Percentiles rank a stretch among this genome's conserved stretches.
Conservation (phyloP, 2,797 vertebrate genomes). For the Myripristis murdjan region DNA sequence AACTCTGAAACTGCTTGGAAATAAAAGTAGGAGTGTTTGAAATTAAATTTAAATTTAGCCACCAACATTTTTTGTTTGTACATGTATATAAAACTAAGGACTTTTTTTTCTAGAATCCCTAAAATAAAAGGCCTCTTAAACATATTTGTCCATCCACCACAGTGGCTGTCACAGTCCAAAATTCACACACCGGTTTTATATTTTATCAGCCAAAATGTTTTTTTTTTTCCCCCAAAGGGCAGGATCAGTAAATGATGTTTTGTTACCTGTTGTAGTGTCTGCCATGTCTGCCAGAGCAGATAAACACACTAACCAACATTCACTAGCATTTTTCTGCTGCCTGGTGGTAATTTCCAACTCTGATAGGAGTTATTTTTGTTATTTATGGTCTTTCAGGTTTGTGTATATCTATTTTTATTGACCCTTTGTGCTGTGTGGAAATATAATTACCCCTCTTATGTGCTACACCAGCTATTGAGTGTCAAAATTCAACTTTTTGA, state of each 20-base stretch:
- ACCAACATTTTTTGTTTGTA: too few relatives aligned
- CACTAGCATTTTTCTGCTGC: not conserved
- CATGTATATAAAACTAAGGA: too few relatives aligned
- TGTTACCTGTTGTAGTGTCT: not conserved
- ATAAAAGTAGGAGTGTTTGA: too few relatives aligned
- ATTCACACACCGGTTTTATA: not conserved
- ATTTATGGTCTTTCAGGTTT: not conserved
- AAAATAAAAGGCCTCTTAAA: not conserved
- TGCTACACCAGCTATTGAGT: slow-evolving; percentile 35
- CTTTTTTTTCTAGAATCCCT: too few relatives aligned
- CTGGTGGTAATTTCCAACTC: not conserved
- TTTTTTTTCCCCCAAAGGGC: too few relatives aligned
- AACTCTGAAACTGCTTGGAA: too few relatives aligned
- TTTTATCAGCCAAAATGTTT: slow-evolving; percentile 1
- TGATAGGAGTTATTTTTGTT: not conserved
- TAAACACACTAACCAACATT: not conserved
- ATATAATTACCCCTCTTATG: slow-evolving; percentile 5
- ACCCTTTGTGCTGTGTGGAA: slow-evolving; percentile 22
- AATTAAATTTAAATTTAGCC: too few relatives aligned
- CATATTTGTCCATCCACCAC: not conserved
- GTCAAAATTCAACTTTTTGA: slow-evolving; percentile 60
- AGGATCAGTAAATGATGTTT: not conserved
- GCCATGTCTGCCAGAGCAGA: not conserved
- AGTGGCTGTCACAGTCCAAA: slow-evolving; percentile 1
- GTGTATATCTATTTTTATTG: slow-evolving; percentile 23